Evolutionary conservation across 2,888 invertebrate genomes (phyloP).

Genomic region (Chymomyza caudatula): DNA sequence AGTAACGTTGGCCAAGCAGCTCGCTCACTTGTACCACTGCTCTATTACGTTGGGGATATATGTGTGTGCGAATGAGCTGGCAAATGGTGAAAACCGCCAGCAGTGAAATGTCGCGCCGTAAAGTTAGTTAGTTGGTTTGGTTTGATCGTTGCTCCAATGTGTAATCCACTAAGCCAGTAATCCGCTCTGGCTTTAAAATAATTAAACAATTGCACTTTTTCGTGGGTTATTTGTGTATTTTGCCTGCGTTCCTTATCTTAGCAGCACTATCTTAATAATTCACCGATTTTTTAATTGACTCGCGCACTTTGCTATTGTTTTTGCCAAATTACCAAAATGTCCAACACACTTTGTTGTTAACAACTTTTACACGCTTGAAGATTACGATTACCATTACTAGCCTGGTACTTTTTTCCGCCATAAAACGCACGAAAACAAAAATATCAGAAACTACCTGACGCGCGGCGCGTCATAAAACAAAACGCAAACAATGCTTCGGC

Average conservation of each 20-base stretch:
- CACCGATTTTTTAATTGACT: slow-evolving; percentile 1
- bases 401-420: slow-evolving; percentile 33
- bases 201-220: neutral
- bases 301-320: slow-evolving; percentile 10
- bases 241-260: slow-evolving; percentile 9
- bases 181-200: neutral
- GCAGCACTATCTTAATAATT: slow-evolving; percentile 18
- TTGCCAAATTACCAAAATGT: slow-evolving; percentile 12
- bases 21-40: neutral
- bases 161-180: slow-evolving; percentile 44
- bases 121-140: slow-evolving; percentile 1
- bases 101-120: slow-evolving; percentile 40
- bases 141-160: slow-evolving; percentile 58
- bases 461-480: slow-evolving; percentile 61
- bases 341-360: slow-evolving; percentile 38
- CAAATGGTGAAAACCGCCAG: slow-evolving; percentile 30
- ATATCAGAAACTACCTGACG: slow-evolving; percentile 60
- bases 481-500: slow-evolving; percentile 48
- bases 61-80: slow-evolving; percentile 17
- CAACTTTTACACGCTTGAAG: slow-evolving; percentile 59
- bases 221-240: too few relatives aligned
- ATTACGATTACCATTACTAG: slow-evolving; percentile 5
- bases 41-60: neutral
- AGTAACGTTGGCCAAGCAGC: slow-evolving; percentile 1
- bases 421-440: slow-evolving; percentile 36